Percentiles rank a stretch among this genome's conserved stretches.
Evolutionary conservation across 64 coral and sea anemone species (phyloP).

Genomic region (Pocillopora verrucosa): DNA sequence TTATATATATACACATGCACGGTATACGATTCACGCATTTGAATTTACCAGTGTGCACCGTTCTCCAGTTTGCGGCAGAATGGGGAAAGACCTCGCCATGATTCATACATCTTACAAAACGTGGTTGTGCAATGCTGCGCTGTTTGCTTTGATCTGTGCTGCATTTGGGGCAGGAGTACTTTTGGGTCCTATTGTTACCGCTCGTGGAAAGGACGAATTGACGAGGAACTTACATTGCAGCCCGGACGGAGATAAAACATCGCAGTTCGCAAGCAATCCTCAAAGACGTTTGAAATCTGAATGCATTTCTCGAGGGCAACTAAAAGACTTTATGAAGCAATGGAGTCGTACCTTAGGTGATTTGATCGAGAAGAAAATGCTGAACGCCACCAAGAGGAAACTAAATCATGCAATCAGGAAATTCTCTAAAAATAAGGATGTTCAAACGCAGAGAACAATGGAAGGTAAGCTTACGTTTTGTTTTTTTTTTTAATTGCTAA

Average conservation of each 20-base stretch:
- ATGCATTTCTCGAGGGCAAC: background rate
- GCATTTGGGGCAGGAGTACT: conserved; percentile 23
- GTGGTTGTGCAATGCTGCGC: conserved; percentile 17
- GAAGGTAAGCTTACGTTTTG: background rate
- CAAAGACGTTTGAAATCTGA: background rate
- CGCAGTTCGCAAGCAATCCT: background rate
- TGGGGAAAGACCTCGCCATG: background rate
- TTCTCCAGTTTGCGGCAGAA: background rate
- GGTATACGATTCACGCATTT: conserved; percentile 3
- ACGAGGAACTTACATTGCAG: background rate
- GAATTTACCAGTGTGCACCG: background rate
- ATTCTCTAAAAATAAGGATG: background rate
- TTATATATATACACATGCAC: conserved; percentile 10
- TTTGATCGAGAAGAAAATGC: conserved; percentile 16
- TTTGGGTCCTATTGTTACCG: conserved; percentile 7
- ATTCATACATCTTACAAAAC: conserved; percentile 11
- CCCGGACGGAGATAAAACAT: background rate
- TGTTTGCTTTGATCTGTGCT: conserved; percentile 27
- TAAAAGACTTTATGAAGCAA: background rate
- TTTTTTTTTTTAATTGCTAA: background rate
- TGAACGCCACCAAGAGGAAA: conserved; percentile 1
- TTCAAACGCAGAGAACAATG: conserved; percentile 1
- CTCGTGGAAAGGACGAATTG: background rate
- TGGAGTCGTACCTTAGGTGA: background rate
- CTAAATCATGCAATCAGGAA: conserved; percentile 13